Base-by-base conservation (phyloP, 2,888 invertebrate genomes). In the Ectemnius cavifrons region DNA sequence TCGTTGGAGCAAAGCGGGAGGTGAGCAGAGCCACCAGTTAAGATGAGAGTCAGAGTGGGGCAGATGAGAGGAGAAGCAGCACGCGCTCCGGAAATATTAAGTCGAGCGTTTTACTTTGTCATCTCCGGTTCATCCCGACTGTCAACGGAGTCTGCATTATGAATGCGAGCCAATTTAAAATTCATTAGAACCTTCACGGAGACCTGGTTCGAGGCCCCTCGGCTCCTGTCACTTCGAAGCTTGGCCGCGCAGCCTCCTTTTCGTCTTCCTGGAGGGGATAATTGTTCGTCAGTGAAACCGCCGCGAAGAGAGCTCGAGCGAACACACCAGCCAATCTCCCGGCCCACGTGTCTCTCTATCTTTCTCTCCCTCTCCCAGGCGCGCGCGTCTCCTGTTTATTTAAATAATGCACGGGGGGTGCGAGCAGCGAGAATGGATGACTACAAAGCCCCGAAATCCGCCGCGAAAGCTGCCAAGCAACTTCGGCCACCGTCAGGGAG, bases 141-240 rank as follows among this genome's bases (percentile, higher is more conserved):
- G 87, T 87, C 88, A 87, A 86, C 89, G 86, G 75, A 81, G 74
- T 81, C 37, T 87, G 85, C 82, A 89, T 90, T 89, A 90, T 89
- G 86, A 89, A 90, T 89, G 89, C 83, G 80, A 86, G 88, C 87
- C 87, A 89, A 90, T 90, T 90, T 89, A 89, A 90, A 90, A 90
- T 90, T 91, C 89, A 91, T 90, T 90, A 91, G 86, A 84, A 84
- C n/a, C 52, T 16, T 14, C 84, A 75, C 84, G 84, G 77, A 80
- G 69, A 59, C 75, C 73, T 71, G 67, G 70, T 76, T 79, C 75
- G 74, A 73, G 77, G 79, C 83, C 82, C 86, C 83, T 80, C 75
- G 68, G 49, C 13, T 75, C 79, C 85, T 83, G 83, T 86, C 86
- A 84, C 83, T 80, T 76, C 61, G 77, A 63, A 37, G 63, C 71